Base-by-base conservation (phyloP, 2,888 invertebrate genomes). In the Aplocera efformata region DNA sequence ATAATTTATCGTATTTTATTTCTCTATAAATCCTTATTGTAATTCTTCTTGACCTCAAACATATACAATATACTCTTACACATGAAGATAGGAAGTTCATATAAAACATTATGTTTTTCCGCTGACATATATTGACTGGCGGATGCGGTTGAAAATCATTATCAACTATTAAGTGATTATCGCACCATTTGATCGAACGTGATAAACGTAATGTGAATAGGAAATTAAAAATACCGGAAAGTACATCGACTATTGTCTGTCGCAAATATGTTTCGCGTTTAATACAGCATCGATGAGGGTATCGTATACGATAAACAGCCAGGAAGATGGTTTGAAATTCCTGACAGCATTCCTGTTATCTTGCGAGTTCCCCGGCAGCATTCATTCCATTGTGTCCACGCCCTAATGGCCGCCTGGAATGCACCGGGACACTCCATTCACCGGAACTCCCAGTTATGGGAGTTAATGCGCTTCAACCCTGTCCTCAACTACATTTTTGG, bases 331-430 rank as follows among this genome's bases (percentile, higher is more conserved):
- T 57, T 43, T 58, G 52, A 56, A 63, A 77, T 79, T 75, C 77
- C 76, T 63, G 55, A 72, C 78, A 48, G 66, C 81, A 84, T 84
- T 80, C 78, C 69, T 59, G 50, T 48, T 43, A 52, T 57, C 64
- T 66, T 66, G 66, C 62, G 56, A 61, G 63, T 59, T 66, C 63
- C 30, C 56, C 42, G 51, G 47, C 61, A 48, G 60, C 69, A 68
- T 71, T 72, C 71, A 67, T 65, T 57, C 61, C 70, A 73, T 76
- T 76, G 69, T 72, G 57, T 68, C 57, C 66, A 60, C 63, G 63
- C 63, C 63, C 62, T 61, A 59, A 60, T 53, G 68, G 66, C 60
- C 50, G 66, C 32, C 43, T 50, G 66, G 79, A 79, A 82, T 82
- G 76, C 66, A 63, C 55, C 60, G 62, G 66, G 60, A 61, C 59